Conservation (phyloP, 2,797 vertebrate species). For the Sebastes glaucus region DNA sequence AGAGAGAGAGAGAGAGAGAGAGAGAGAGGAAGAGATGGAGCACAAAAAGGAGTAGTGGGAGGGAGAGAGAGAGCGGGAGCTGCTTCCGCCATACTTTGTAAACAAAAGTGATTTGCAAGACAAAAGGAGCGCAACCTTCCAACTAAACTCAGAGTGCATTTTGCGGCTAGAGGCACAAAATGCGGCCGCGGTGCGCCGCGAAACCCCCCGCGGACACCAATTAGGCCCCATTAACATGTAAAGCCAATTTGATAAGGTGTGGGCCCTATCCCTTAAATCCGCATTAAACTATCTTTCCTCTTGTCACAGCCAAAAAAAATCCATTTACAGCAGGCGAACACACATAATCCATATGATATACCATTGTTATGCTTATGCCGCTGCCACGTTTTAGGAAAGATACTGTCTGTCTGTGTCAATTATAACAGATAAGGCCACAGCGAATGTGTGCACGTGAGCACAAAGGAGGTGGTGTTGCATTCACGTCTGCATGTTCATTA, state of each 20-base stretch:
- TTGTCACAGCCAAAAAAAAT: conserved; percentile 74
- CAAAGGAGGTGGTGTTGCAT: conserved; percentile 55
- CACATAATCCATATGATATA: conserved; percentile 85
- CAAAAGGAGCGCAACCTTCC: conserved; percentile 85
- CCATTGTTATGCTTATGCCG: conserved; percentile 80
- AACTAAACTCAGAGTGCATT: conserved; percentile 80
- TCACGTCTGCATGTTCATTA: conserved; percentile 54
- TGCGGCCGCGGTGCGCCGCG: conserved; percentile 54
- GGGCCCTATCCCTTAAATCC: conserved; percentile 82
- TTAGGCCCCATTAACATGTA: conserved; percentile 89
- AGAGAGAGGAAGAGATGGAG: conserved; percentile 32
- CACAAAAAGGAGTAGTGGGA: conserved; percentile 45
- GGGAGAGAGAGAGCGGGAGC: conserved; percentile 54
- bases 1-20: conserved; percentile 11
- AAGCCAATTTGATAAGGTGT: conserved; percentile 89
- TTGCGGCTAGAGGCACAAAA: conserved; percentile 70
- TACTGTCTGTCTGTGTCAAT: conserved; percentile 72
- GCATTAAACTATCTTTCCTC: conserved; percentile 80
- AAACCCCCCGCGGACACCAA: conserved; percentile 84
- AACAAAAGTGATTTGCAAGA: conserved; percentile 89
- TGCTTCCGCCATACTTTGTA: conserved; percentile 83
- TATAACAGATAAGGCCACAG: conserved; percentile 66
- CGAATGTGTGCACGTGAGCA: conserved; percentile 46
- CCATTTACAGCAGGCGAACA: conserved; percentile 80
- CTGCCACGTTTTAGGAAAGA: conserved; percentile 72